phyloP scores from a whole-genome alignment of 2,888 invertebrate species.

The Sphinx pinastri region DNA sequence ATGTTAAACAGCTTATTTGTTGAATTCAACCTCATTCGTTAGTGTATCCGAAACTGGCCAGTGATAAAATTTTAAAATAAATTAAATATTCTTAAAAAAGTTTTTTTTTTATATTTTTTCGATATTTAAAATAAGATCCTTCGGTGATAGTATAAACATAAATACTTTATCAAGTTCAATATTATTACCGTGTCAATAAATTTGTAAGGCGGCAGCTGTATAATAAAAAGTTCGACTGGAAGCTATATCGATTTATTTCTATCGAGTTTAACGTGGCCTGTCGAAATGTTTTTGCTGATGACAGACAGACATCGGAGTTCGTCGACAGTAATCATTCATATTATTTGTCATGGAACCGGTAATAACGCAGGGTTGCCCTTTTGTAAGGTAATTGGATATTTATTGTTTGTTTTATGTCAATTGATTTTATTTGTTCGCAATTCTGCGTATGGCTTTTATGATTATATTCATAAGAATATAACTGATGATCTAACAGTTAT shows the following conservation, averaged over 20 bases:
- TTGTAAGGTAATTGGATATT: not conserved
- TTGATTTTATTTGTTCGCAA: not conserved
- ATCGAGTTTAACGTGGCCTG: slow-evolving; percentile 40
- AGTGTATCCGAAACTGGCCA: slow-evolving; percentile 7
- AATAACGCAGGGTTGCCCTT: slow-evolving; percentile 36
- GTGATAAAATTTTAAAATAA: slow-evolving; percentile 11
- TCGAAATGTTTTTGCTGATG: slow-evolving; percentile 56
- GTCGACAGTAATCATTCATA: slow-evolving; percentile 65
- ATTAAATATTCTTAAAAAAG: not conserved
- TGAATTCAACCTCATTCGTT: slow-evolving; percentile 23
- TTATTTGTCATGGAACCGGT: slow-evolving; percentile 73
- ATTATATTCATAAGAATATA: no score
- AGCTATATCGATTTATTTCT: slow-evolving; percentile 38
- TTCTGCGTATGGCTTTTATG: not conserved
- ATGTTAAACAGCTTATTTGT: slow-evolving; percentile 24
- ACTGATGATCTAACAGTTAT: not conserved
- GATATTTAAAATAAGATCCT: not conserved
- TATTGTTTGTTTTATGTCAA: not conserved
- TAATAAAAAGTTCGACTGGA: slow-evolving; percentile 12
- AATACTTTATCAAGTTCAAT: not conserved
- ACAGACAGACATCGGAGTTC: slow-evolving; percentile 57
- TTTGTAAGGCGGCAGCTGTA: not conserved
- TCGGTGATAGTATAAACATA: not conserved
- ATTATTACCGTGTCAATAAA: not conserved
- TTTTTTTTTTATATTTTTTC: not conserved